A percentile compares a stretch with the other conserved stretches of the same genome.
Conservation (phyloP, 2,113 vertebrate genomes). For the Zosterops japonicus region DNA sequence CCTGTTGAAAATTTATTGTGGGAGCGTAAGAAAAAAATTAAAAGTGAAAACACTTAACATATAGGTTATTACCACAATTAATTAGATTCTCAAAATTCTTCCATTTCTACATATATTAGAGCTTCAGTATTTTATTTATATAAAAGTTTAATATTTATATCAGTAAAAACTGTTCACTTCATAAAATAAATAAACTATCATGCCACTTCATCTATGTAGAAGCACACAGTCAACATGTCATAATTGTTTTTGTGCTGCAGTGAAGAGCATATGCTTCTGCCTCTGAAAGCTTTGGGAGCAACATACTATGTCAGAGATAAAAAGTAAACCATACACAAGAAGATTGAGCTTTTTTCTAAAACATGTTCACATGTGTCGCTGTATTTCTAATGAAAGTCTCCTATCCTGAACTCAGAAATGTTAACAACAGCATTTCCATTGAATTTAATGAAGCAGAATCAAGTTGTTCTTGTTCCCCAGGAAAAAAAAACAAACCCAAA, state of each 20-base stretch:
- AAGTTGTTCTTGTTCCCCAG: background rate
- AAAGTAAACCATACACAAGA: background rate
- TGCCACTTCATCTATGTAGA: background rate
- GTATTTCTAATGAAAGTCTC: background rate
- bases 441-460: background rate
- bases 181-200: background rate
- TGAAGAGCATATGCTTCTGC: background rate
- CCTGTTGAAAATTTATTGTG: background rate
- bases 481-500: background rate
- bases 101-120: background rate
- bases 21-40: background rate
- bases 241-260: background rate
- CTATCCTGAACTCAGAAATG: background rate
- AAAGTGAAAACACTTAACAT: background rate
- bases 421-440: background rate
- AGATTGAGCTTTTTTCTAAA: background rate
- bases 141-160: background rate
- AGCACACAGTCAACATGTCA: fast-evolving
- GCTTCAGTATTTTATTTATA: background rate
- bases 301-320: background rate
- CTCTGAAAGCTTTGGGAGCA: background rate
- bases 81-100: background rate
- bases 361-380: background rate
- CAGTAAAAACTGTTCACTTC: background rate
- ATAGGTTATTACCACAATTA: background rate